Base-by-base conservation (phyloP, 2,888 invertebrate species). In the Tortricodes alternella region DNA sequence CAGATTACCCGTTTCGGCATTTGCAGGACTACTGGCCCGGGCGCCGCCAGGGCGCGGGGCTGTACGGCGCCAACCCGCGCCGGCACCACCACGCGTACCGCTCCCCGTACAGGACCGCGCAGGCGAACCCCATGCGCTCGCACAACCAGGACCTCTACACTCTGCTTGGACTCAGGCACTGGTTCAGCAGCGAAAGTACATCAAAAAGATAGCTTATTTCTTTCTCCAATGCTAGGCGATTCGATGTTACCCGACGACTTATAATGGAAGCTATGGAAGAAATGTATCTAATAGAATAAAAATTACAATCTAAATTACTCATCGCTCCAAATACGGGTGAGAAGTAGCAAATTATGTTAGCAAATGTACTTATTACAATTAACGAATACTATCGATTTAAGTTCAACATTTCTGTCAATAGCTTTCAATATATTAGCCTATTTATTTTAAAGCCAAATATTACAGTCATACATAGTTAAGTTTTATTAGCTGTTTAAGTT, bases 391-490 rank as follows among this genome's bases (percentile, higher is more conserved):
- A 53, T 24, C 39, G 11, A 41, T 50, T 56, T 50, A 44, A 38
- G 32, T 56, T 32, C n/a, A 52, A 50, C 46, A 59, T 61, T 61
- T 67, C 72, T 78, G 56, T 73, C 78, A 83, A 85, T 88, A 84
- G 89, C 89, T 87, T 88, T 85, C 87, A 85, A 74, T 86, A 87
- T 86, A 89, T 83, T 80, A 85, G 80, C 81, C 81, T 88, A 90
- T 89, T 89, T 88, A 89, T 90, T 88, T 85, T 82, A 87, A 89
- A 89, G 85, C 90, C 90, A 90, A 90, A 90, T 89, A 90, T 83
- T 88, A 89, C 85, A 90, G 89, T 90, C 90, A 90, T 90, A 89
- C 89, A 89, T 90, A 90, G 83, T 83, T 87, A 80, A 80, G 78
- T 78, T 79, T 85, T 85, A 77, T 83, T 85, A 87, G 82, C 71